These are phyloP conservation scores for Aegithalos caudatus DNA, from an alignment of 2,113 vertebrate genomes.

Conservation along the genomic window DNA sequence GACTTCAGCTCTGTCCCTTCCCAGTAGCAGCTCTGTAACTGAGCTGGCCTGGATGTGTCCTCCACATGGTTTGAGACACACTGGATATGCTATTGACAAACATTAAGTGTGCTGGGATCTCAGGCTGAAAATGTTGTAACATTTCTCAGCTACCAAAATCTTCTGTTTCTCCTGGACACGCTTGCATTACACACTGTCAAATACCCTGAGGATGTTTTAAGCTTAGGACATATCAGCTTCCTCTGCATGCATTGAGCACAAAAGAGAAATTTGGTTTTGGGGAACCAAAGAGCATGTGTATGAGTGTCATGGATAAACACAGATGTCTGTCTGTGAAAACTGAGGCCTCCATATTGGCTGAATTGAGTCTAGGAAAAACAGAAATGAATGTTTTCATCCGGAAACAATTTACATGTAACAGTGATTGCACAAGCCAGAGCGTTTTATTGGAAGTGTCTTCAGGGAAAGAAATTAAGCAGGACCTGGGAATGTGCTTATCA, in stretches of 20 bases:
- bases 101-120: background rate
- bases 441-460: background rate
- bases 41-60: background rate
- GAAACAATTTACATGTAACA: background rate
- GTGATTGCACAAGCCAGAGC: background rate
- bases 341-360: background rate
- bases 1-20: background rate
- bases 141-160: background rate
- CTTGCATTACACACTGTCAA: background rate
- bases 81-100: background rate
- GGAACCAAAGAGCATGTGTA: background rate
- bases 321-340: background rate
- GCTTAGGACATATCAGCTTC: background rate
- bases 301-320: background rate
- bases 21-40: background rate
- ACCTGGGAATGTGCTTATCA: background rate
- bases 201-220: background rate
- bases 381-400: fast-evolving
- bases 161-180: background rate
- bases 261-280: background rate
- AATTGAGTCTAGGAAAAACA: background rate
- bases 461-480: background rate
- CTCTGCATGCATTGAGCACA: background rate
- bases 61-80: background rate
- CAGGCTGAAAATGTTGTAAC: background rate